Evolutionary conservation across 2,113 vertebrate genomes (phyloP), one percentile per base, ranked within the genome.

Genomic region (Cygnus buccinator): DNA sequence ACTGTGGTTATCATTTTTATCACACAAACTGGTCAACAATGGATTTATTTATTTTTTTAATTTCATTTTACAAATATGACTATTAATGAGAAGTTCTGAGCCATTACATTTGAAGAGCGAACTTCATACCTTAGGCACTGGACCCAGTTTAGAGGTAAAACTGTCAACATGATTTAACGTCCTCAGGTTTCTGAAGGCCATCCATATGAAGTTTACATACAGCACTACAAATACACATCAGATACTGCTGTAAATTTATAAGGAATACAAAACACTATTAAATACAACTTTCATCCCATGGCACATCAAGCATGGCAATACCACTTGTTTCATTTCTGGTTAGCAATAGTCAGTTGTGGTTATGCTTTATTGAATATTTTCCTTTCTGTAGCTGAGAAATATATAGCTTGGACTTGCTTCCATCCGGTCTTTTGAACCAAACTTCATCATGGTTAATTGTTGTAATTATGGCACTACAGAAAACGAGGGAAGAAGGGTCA

Each of bases 371-470:
- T 76, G 99, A 99, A 91, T 99, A 99, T 99, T 99, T 99, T 97
- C 99, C 99, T 98, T 99, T 99, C 97, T 99, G 99, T 90, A 99
- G 98, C 97, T 99, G 99, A 94, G 99, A 99, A 98, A 99, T 99
- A 97, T 99, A 99, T 63, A 99, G 98, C 98, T 99, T 99, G 54
- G 99, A 99, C 98, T 99, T 99, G 98, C 98, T 99, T 97, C 99
- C 99, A 93, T 99, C 99, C 59, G 99, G 98, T 50, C 99, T 98
- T 95, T 99, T 99, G 98, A 99, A 99, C 99, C 99, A 99, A 96
- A 99, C 99, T 98, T 99, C 99, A 95, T 99, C 99, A 80, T 99
- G 99, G 98, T 99, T 99, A 98, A 99, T 98, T 93, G 99, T 99
- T 97, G 99, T 99, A 98, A 99, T 99, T 98, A 99, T 97, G 88